Conservation (phyloP, 2,797 vertebrate species). For the Macroramphosus scolopax region DNA sequence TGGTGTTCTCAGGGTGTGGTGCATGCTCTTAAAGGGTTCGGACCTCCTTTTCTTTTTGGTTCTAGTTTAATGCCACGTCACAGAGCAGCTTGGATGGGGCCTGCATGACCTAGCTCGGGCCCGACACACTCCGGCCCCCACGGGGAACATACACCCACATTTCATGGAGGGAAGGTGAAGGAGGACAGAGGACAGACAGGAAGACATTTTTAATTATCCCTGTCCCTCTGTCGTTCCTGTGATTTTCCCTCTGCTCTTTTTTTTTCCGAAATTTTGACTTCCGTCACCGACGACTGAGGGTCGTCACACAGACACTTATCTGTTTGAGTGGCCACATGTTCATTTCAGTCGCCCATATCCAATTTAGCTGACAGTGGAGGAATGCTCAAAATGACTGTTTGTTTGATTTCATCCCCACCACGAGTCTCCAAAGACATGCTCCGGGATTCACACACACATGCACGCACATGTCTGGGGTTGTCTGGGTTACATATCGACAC, state of each 20-base stretch:
- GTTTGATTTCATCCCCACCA: conserved; percentile 38
- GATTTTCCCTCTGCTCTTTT: conserved; percentile 4
- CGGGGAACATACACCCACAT: conserved; percentile 31
- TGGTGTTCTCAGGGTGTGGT: conserved; percentile 44
- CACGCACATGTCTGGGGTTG: conserved; percentile 4
- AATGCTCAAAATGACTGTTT: conserved; percentile 23
- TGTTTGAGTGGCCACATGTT: conserved; percentile 22
- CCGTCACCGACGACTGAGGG: no score
- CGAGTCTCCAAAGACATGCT: conserved; percentile 7
- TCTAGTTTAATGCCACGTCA: conserved; percentile 74
- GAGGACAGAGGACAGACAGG: not conserved
- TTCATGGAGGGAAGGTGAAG: conserved; percentile 17
- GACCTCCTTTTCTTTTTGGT: conserved; percentile 63
- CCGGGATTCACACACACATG: conserved; percentile 1
- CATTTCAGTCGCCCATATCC: conserved; percentile 15
- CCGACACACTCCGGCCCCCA: conserved; percentile 59
- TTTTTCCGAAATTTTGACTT: not conserved
- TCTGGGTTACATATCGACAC: conserved; percentile 19
- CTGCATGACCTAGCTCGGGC: conserved; percentile 66
- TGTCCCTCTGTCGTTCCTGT: conserved; percentile 18
- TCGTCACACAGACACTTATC: conserved; percentile 9
- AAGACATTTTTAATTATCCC: conserved; percentile 33
- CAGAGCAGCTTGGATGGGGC: conserved; percentile 59
- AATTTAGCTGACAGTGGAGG: conserved; percentile 28
- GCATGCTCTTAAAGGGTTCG: conserved; percentile 70